A percentile compares a stretch with the other conserved stretches of the same genome.
phyloP scores from a whole-genome alignment of 2,797 vertebrate species.

The Eutrigla gurnardus region DNA sequence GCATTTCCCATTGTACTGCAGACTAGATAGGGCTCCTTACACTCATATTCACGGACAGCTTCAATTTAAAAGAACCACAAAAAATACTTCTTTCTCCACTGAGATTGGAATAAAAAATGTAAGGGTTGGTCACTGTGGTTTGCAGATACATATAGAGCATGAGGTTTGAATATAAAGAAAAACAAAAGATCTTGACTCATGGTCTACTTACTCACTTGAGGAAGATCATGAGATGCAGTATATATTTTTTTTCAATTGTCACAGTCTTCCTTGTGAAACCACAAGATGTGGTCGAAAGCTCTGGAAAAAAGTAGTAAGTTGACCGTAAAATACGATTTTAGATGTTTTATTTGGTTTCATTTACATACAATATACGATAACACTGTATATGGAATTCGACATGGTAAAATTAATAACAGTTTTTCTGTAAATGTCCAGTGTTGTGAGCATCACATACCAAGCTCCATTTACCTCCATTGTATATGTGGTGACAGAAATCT shows the following conservation, averaged over 20 bases:
- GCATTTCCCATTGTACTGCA: constrained; percentile 4
- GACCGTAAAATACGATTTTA: neutral
- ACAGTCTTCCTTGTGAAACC: neutral
- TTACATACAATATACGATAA: too few relatives aligned
- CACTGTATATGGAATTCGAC: too few relatives aligned
- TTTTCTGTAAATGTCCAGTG: neutral
- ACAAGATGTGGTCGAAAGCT: neutral
- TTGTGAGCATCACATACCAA: neutral
- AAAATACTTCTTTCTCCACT: neutral
- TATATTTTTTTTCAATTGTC: too few relatives aligned
- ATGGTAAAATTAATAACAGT: too few relatives aligned
- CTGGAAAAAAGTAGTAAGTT: neutral
- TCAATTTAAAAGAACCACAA: neutral
- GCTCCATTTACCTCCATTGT: neutral
- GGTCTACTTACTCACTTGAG: neutral
- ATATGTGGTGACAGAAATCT: neutral
- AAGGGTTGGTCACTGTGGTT: neutral
- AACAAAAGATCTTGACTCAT: neutral
- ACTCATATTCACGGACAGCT: neutral
- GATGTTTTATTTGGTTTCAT: neutral
- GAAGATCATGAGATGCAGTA: too few relatives aligned
- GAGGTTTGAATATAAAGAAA: neutral
- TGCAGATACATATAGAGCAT: neutral
- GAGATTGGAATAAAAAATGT: neutral
- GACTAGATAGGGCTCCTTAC: neutral